phyloP scores from a whole-genome alignment of 2,888 invertebrate genomes.

The Drosophila percnosoma region DNA sequence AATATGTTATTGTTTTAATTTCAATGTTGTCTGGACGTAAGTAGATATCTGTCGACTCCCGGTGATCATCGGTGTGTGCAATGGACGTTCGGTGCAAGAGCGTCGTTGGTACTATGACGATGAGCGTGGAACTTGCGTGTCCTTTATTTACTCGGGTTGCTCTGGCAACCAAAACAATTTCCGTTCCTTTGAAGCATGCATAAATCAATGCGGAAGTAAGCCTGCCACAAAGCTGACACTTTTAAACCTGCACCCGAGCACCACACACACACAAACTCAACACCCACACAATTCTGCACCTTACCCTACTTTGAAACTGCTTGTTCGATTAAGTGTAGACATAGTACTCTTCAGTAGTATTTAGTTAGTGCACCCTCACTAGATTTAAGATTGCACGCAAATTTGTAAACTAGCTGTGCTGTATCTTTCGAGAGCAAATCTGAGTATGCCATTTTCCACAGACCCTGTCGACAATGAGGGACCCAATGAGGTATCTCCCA shows the following conservation, averaged over 20 bases:
- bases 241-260: slow-evolving; percentile 27
- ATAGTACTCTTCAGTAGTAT: slow-evolving; percentile 42
- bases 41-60: slow-evolving; percentile 89
- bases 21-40: slow-evolving; percentile 68
- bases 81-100: slow-evolving; percentile 74
- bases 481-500: slow-evolving; percentile 78
- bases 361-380: slow-evolving; percentile 66
- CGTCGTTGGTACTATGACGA: slow-evolving; percentile 92
- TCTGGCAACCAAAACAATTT: slow-evolving; percentile 95
- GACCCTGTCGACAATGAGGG: slow-evolving; percentile 52
- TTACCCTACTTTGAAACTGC: slow-evolving; percentile 45
- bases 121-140: slow-evolving; percentile 89
- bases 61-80: slow-evolving; percentile 88
- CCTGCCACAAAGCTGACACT: slow-evolving; percentile 35
- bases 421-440: background rate
- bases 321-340: slow-evolving; percentile 50
- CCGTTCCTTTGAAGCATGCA: slow-evolving; percentile 89
- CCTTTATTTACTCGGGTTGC: slow-evolving; percentile 94
- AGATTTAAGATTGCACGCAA: slow-evolving; percentile 65
- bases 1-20: slow-evolving; percentile 35
- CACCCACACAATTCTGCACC: slow-evolving; percentile 43
- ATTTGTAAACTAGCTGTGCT: slow-evolving; percentile 7
- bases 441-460: slow-evolving; percentile 21
- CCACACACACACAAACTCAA: slow-evolving; percentile 29
- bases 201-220: slow-evolving; percentile 87